Percentiles rank a stretch among this genome's conserved stretches.
phyloP scores from a whole-genome alignment of 2,797 vertebrate genomes.

The Xyrichtys novacula region DNA sequence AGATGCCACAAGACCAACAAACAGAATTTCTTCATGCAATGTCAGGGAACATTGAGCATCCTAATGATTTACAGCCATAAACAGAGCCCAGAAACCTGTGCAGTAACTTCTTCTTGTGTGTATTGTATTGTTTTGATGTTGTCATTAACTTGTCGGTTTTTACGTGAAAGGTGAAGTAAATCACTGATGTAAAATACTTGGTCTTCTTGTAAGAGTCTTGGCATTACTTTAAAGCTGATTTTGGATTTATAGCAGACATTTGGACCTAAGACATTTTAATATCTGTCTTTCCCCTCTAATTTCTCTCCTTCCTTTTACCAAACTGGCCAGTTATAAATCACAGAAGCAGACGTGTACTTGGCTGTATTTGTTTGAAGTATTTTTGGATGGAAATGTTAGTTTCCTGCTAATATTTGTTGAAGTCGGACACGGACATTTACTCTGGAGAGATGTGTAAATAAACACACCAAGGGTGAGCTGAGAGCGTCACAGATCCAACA shows the following conservation, averaged over 20 bases:
- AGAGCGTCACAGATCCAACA: slow-evolving; percentile 2
- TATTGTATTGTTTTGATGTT: neutral
- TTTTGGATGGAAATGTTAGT: slow-evolving; percentile 13
- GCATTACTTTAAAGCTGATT: neutral
- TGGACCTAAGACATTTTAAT: neutral
- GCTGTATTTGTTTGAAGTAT: slow-evolving; percentile 12
- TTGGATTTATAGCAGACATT: neutral
- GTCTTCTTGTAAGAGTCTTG: neutral
- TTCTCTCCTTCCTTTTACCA: neutral
- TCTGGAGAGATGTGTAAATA: slow-evolving; percentile 19
- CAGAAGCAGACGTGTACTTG: neutral
- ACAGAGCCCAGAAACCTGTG: neutral
- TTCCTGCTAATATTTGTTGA: slow-evolving; percentile 37
- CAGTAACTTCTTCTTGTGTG: slow-evolving; percentile 7
- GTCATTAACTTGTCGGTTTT: neutral
- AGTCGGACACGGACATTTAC: slow-evolving; percentile 35
- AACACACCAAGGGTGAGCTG: slow-evolving; percentile 25
- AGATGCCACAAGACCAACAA: slow-evolving; percentile 48
- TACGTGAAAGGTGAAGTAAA: neutral
- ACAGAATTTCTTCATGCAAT: slow-evolving; percentile 29
- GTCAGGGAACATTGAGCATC: slow-evolving; percentile 69
- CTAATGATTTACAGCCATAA: slow-evolving; percentile 60
- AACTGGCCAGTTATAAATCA: neutral
- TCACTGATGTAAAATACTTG: neutral
- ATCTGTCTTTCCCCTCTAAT: neutral